Evolutionary conservation across 2,888 invertebrate genomes (phyloP), one percentile per base, ranked within the genome.

Genomic region (Elmis aenea): DNA sequence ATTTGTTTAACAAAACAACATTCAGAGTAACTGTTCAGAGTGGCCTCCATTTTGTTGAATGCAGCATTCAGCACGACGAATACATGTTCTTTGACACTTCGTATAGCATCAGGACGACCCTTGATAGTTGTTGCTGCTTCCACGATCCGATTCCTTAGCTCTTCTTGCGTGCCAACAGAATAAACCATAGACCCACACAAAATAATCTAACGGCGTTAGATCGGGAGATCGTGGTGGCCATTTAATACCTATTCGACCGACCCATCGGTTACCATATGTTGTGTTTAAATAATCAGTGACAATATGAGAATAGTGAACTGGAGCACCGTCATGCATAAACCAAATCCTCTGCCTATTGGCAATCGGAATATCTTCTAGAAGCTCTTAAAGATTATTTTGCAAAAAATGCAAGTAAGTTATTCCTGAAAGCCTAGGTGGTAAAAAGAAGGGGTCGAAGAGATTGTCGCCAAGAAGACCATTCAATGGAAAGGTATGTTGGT

Each of bases 201-300:
- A 28, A 28, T 28, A 28, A 34, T 27, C 26, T 34, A 34, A 27
- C 8, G 27, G n/a, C n/a, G n/a, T n/a, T n/a, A n/a, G n/a, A n/a
- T n/a, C n/a, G n/a, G n/a, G n/a, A n/a, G n/a, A n/a, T n/a, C n/a
- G n/a, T n/a, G n/a, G n/a, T n/a, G n/a, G n/a, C n/a, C n/a, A n/a
- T n/a, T n/a, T n/a, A n/a, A n/a, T n/a, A n/a, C n/a, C n/a, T n/a
- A n/a, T n/a, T n/a, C n/a, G n/a, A n/a, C n/a, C n/a, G n/a, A n/a
- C n/a, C n/a, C n/a, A n/a, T n/a, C n/a, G n/a, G n/a, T n/a, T n/a
- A n/a, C n/a, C n/a, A n/a, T n/a, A n/a, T n/a, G n/a, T n/a, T n/a
- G n/a, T n/a, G n/a, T n/a, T n/a, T n/a, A n/a, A n/a, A n/a, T n/a
- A n/a, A n/a, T n/a, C n/a, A n/a, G n/a, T n/a, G n/a, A n/a, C n/a